Percentiles rank a stretch among this genome's conserved stretches.
phyloP scores from a whole-genome alignment of 2,888 invertebrate species.

The Spicauda simplicius region DNA sequence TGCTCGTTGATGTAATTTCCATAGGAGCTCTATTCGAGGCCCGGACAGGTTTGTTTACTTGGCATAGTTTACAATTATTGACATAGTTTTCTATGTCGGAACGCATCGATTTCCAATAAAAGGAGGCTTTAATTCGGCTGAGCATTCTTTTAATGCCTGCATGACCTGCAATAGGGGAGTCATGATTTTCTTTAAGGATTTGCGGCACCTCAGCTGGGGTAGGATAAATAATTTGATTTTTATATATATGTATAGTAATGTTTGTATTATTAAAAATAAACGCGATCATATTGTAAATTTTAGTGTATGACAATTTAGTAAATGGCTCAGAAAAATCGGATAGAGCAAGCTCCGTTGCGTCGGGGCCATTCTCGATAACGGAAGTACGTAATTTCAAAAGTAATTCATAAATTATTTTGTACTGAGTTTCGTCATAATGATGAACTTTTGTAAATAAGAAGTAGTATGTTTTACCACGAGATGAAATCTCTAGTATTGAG shows the following conservation, averaged over 20 bases:
- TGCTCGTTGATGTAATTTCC: constrained; percentile 35
- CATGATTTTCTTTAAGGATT: constrained; percentile 38
- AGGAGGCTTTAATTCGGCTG: constrained; percentile 26
- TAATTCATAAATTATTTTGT: too few species aligned
- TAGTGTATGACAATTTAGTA: not conserved
- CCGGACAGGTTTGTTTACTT: constrained; percentile 33
- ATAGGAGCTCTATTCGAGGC: constrained; percentile 34
- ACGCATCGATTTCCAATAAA: constrained; percentile 32
- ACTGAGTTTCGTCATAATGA: too few species aligned
- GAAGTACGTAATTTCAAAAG: too few species aligned
- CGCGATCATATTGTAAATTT: too few species aligned
- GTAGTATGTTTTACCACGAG: too few species aligned
- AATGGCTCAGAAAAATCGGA: constrained; percentile 6
- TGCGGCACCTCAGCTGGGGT: not conserved
- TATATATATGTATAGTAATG: too few species aligned
- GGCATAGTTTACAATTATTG: constrained; percentile 34
- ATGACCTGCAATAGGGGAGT: constrained; percentile 39
- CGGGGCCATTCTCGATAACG: too few species aligned
- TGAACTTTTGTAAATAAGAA: too few species aligned
- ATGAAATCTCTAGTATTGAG: too few species aligned
- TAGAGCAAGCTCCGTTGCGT: not conserved
- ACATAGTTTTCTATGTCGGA: constrained; percentile 37
- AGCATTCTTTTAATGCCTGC: constrained; percentile 26
- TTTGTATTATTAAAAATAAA: too few species aligned
- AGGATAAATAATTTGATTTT: too few species aligned